Evolutionary conservation across 1,140 invertebrate species (phyloP), one percentile per base, ranked within the genome.

Genomic region (Aphidius gifuensis): DNA sequence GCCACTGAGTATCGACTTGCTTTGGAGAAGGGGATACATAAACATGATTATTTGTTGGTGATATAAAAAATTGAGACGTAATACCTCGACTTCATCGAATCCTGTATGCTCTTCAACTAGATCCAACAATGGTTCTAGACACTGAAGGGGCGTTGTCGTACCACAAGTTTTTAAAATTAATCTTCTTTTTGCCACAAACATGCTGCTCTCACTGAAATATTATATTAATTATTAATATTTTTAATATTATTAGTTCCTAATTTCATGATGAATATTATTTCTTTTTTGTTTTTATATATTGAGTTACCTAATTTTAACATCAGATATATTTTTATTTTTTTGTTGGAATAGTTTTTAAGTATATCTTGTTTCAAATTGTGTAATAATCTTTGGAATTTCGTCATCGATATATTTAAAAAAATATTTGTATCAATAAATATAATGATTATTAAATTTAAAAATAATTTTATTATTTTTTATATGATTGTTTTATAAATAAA

Each of bases 101-200:
- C 92, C 94, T 66, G 93, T 90, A 68, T 90, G 89, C 66, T 92
- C 85, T 66, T 91, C 86, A 0, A 96, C 96, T 60, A 99, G 81
- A 59, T 91, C 79, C 59, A 99, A 82, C 61, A 99, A 83, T 4
- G 88, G 86, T 71, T 92, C 88, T 66, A 99, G 82, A 76, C 96
- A 97, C 62, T 92, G 85, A 53, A 99, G 84, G n/a, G 97, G 91
- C 42, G 95, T 98, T 16, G 97, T 99, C 1, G 92, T 96, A 16
- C 97, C 97, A 83, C 97, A 99, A 2, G 97, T 99, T 81, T 99
- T 99, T 70, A 99, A 82, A 70, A 99, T 99, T 80, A 97, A 92
- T 32, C 96, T 87, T 38, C 91, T 85, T 68, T 92, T 90, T 3
- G 94, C 94, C 54, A 99, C 89, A 84, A 99, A 99, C 93, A 99